Evolutionary conservation across 2,797 vertebrate species (phyloP).

Genomic region (Sebastes hubbsi): DNA sequence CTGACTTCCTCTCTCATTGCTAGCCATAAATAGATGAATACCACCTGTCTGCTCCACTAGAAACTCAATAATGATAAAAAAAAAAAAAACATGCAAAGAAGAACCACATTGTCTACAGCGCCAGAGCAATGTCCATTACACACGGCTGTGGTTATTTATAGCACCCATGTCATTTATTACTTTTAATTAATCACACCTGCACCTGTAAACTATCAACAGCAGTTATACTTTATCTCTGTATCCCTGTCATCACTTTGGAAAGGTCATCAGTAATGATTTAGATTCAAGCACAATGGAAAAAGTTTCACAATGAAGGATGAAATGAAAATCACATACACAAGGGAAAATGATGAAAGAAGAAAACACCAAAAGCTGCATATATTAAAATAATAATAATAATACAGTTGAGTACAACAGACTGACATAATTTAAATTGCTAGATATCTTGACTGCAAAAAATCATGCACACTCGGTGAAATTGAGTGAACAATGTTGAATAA

Average conservation of each 20-base stretch:
- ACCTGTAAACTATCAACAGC: constrained; percentile 29
- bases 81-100: background rate
- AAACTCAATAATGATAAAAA: background rate
- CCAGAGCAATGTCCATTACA: background rate
- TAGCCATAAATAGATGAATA: background rate
- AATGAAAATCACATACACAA: background rate
- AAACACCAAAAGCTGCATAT: background rate
- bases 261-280: constrained; percentile 8
- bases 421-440: background rate
- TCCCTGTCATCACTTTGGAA: constrained; percentile 7
- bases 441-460: background rate
- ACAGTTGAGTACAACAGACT: background rate
- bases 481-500: background rate
- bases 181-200: constrained; percentile 27
- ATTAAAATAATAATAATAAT: background rate
- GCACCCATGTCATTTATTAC: background rate
- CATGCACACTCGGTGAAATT: background rate
- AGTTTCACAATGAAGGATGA: background rate
- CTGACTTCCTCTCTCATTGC: background rate
- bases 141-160: constrained; percentile 18
- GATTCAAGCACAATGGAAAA: background rate
- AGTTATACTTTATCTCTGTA: background rate
- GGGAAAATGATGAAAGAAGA: background rate
- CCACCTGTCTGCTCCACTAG: background rate
- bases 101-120: background rate